phyloP scores from a whole-genome alignment of 2,113 vertebrate genomes.

The Anhinga rufa region DNA sequence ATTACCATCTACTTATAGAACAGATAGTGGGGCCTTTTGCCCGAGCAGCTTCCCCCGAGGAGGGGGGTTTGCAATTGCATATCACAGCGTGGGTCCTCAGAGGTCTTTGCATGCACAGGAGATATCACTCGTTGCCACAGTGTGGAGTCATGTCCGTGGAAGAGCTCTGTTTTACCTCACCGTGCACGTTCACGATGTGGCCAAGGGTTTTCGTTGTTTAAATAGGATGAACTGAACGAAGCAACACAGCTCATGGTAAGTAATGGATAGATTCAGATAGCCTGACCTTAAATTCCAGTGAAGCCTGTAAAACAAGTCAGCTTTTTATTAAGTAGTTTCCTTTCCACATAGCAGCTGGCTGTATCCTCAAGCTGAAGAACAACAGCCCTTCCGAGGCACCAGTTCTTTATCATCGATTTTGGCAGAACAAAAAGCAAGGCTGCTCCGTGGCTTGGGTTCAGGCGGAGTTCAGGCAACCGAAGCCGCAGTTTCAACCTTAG shows the following conservation, averaged over 20 bases:
- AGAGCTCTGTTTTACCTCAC: not conserved
- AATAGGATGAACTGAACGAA: not conserved
- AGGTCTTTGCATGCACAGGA: not conserved
- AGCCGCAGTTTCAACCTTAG: not conserved
- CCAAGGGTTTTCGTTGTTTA: not conserved
- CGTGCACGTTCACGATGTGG: not conserved
- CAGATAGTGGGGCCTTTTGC: not conserved
- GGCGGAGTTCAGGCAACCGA: not conserved
- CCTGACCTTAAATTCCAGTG: not conserved
- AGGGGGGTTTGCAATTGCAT: not conserved
- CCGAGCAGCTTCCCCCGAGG: not conserved
- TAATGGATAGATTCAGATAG: not conserved
- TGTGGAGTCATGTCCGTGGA: rapidly evolving
- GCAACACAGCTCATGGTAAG: not conserved
- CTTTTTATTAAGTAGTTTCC: not conserved
- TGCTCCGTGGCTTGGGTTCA: not conserved
- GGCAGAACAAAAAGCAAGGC: not conserved
- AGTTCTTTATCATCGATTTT: not conserved
- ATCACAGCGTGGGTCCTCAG: not conserved
- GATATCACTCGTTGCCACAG: not conserved
- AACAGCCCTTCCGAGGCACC: not conserved
- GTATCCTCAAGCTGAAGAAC: not conserved
- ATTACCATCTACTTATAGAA: not conserved
- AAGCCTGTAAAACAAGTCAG: not conserved
- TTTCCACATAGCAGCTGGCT: not conserved